A percentile compares a stretch with the other conserved stretches of the same genome.
phyloP scores from a whole-genome alignment of 2,113 vertebrate genomes.

The Aspidoscelis tigris region DNA sequence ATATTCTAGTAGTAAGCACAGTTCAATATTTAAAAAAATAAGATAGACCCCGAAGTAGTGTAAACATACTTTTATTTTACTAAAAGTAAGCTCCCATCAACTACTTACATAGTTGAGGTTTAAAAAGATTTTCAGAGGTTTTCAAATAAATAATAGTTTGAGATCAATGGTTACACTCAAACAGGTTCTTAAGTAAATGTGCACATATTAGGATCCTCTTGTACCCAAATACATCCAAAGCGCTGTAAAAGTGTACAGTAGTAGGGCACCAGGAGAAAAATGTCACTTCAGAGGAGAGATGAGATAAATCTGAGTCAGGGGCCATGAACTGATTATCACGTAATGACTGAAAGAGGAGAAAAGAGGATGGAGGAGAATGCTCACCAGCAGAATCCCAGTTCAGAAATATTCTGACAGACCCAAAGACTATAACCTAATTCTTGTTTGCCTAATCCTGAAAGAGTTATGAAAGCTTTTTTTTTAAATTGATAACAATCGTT shows the following conservation, averaged over 20 bases:
- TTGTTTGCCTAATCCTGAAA: neutral
- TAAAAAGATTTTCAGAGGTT: constrained; percentile 60
- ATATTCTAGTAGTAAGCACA: neutral
- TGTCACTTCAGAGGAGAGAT: constrained; percentile 26
- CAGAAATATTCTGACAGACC: neutral
- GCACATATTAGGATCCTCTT: constrained; percentile 38
- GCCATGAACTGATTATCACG: neutral
- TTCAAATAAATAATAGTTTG: constrained; percentile 71
- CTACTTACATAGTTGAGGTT: constrained; percentile 48
- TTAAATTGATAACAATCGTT: constrained; percentile 16
- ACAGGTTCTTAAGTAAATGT: constrained; percentile 56
- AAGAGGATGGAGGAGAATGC: neutral
- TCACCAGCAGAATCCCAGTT: neutral
- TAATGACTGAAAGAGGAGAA: neutral
- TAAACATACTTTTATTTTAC: constrained; percentile 70
- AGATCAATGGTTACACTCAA: constrained; percentile 43
- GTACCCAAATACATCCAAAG: constrained; percentile 47
- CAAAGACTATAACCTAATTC: constrained; percentile 13
- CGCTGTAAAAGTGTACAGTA: constrained; percentile 61
- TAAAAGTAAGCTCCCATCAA: constrained; percentile 47
- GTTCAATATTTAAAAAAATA: neutral
- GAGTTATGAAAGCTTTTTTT: constrained; percentile 22
- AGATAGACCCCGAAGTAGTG: constrained; percentile 37
- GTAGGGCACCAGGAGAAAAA: constrained; percentile 55
- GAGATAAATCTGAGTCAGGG: neutral